A percentile compares a stretch with the other conserved stretches of the same genome.
phyloP scores from a whole-genome alignment of 2,888 invertebrate species.

The Lymantria dispar region DNA sequence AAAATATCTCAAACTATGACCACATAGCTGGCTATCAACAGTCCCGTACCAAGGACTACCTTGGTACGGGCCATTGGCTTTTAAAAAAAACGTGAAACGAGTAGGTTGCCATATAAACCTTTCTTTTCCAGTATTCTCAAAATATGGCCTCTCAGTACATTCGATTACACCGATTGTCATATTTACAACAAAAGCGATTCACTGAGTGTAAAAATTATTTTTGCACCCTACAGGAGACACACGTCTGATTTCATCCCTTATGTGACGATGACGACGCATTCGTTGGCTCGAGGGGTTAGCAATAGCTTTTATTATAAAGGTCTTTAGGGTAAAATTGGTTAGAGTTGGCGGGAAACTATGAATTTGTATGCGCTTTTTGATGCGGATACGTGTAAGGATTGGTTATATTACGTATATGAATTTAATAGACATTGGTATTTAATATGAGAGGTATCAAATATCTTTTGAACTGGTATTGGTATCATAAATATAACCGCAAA shows the following conservation, averaged over 20 bases:
- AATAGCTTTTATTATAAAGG: constrained; percentile 6
- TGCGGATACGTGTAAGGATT: constrained; percentile 11
- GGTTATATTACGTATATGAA: constrained; percentile 9
- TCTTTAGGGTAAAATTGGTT: constrained; percentile 7
- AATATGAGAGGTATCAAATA: too few relatives aligned
- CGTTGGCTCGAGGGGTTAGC: constrained; percentile 11
- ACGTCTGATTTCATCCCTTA: constrained; percentile 37
- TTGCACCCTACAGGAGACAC: constrained; percentile 31
- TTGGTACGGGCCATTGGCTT: too few relatives aligned
- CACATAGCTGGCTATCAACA: too few relatives aligned
- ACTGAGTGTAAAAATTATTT: constrained; percentile 39
- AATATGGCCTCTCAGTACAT: constrained; percentile 7
- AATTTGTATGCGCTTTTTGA: constrained; percentile 20
- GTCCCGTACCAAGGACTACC: too few relatives aligned
- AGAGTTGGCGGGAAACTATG: constrained; percentile 1
- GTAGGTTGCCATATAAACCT: not conserved
- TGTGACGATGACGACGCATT: constrained; percentile 47
- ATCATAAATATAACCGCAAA: too few relatives aligned
- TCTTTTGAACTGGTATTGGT: too few relatives aligned
- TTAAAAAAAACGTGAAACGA: too few relatives aligned
- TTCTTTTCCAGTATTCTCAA: not conserved
- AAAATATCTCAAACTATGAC: too few relatives aligned
- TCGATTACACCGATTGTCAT: constrained; percentile 26
- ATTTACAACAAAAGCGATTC: constrained; percentile 26
- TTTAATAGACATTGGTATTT: not conserved